Percentiles rank a stretch among this genome's conserved stretches.
phyloP scores from a whole-genome alignment of 2,888 invertebrate species.

The Diloba caeruleocephala region DNA sequence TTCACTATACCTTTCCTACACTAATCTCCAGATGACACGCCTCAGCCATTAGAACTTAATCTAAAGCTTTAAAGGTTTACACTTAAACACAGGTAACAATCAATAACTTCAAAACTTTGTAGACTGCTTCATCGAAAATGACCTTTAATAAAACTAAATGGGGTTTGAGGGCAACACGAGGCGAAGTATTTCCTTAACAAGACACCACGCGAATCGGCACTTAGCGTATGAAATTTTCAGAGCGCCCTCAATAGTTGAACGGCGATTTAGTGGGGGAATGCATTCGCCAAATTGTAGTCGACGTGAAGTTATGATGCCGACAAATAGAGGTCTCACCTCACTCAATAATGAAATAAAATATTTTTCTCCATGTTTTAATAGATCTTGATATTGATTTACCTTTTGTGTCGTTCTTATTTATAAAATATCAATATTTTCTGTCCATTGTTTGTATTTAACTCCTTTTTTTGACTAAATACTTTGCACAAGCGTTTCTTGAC shows the following conservation, averaged over 20 bases:
- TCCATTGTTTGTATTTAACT: no score
- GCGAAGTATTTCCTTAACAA: slow-evolving; percentile 70
- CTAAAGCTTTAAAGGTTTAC: background rate
- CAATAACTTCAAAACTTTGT: slow-evolving; percentile 25
- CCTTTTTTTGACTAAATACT: no score
- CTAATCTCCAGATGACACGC: background rate
- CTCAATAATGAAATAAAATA: slow-evolving; percentile 23
- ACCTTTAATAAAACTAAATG: slow-evolving; percentile 53
- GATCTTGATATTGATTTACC: slow-evolving; percentile 5
- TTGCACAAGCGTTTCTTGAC: no score
- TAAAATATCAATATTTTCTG: no score
- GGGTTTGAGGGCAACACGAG: slow-evolving; percentile 59
- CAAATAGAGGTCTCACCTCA: slow-evolving; percentile 50
- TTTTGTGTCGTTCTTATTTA: no score
- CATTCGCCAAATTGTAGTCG: slow-evolving; percentile 74
- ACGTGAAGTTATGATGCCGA: slow-evolving; percentile 55
- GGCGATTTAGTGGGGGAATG: slow-evolving; percentile 75
- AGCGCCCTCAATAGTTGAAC: slow-evolving; percentile 72
- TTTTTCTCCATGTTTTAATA: slow-evolving; percentile 20
- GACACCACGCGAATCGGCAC: slow-evolving; percentile 70
- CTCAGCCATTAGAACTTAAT: background rate
- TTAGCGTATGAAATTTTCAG: slow-evolving; percentile 82
- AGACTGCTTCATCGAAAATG: slow-evolving; percentile 34
- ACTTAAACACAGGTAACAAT: slow-evolving; percentile 12
- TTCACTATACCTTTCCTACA: background rate